A percentile compares a stretch with the other conserved stretches of the same genome.
Evolutionary conservation across 2,797 vertebrate genomes (phyloP).

Genomic region (Steatocranus sp.): DNA sequence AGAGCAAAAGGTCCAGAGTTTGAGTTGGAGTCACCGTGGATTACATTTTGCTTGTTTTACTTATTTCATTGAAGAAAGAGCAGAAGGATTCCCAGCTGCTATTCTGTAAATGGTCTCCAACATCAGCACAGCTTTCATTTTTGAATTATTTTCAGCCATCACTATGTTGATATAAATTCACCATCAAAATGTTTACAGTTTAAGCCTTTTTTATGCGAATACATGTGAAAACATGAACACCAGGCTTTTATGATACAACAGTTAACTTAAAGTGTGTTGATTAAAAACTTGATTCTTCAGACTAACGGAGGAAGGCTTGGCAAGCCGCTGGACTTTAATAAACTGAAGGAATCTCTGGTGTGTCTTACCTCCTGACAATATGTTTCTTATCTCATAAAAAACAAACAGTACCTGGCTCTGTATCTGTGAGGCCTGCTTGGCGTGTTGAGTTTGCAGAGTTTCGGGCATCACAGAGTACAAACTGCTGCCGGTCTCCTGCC

Average conservation of each 20-base stretch:
- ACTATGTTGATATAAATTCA: not conserved
- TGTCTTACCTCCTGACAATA: not conserved
- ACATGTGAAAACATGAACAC: not conserved
- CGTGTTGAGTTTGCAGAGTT: constrained; percentile 86
- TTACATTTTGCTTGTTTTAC: not conserved
- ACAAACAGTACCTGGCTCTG: constrained; percentile 85
- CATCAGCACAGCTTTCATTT: not conserved
- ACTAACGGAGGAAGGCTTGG: not conserved
- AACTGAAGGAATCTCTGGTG: fast-evolving
- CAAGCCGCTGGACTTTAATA: not conserved
- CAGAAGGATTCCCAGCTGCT: not conserved
- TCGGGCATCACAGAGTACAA: constrained; percentile 85
- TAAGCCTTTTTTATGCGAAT: fast-evolving
- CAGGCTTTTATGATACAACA: not conserved
- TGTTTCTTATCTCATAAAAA: not conserved
- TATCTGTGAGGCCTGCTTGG: constrained; percentile 78
- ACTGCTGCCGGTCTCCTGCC: constrained; percentile 70
- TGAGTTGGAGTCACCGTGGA: not conserved
- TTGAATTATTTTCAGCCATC: not conserved
- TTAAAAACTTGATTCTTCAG: not conserved
- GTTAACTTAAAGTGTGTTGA: not conserved
- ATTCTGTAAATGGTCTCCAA: fast-evolving
- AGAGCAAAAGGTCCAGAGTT: fast-evolving
- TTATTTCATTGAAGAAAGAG: not conserved
- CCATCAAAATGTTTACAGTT: not conserved